Conservation (phyloP, 2,113 vertebrate genomes). For the Junco hyemalis region DNA sequence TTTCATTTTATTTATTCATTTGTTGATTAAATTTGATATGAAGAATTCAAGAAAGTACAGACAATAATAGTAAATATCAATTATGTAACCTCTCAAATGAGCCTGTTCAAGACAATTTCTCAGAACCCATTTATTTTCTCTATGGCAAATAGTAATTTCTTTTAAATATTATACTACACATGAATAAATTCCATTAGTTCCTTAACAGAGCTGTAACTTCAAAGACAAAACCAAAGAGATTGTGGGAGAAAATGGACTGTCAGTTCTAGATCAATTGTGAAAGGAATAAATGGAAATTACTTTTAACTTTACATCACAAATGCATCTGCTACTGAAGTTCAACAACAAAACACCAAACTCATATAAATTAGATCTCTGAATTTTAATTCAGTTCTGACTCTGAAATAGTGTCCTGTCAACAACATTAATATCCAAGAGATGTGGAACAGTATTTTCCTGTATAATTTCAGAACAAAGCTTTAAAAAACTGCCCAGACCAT, state of each 20-base stretch:
- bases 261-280: not conserved
- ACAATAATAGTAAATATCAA: conserved; percentile 28
- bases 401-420: not conserved
- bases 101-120: not conserved
- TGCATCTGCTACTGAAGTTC: not conserved
- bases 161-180: not conserved
- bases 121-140: not conserved
- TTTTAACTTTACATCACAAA: not conserved
- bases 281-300: not conserved
- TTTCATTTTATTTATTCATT: not conserved
- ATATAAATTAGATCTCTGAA: not conserved
- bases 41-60: conserved; percentile 3
- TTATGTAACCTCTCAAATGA: not conserved
- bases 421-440: not conserved
- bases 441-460: not conserved
- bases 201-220: not conserved
- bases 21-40: conserved; percentile 14
- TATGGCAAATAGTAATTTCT: not conserved
- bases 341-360: not conserved
- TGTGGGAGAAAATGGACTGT: not conserved
- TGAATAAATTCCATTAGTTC: conserved; percentile 24
- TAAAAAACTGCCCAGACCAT: not conserved
- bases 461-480: not conserved
- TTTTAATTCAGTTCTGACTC: not conserved
- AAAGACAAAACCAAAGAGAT: not conserved